Evolutionary conservation across 2,113 vertebrate species (phyloP), one percentile per base, ranked within the genome.

Genomic region (Rissa tridactyla): DNA sequence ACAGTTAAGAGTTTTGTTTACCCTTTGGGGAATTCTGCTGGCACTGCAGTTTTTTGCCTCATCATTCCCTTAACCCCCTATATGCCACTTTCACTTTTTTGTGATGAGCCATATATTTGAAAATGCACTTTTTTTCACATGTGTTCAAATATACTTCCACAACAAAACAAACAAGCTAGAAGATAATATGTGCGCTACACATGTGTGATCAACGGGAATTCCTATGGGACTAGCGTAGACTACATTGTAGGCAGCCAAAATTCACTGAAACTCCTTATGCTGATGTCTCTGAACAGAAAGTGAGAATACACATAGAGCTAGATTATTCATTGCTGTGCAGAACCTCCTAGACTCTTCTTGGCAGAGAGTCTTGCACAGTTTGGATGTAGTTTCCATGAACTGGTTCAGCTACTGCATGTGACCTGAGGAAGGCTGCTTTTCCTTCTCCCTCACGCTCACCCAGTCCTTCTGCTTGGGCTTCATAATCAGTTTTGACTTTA

Each of bases 1-100:
- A 96, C 97, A 96, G 97, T 98, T 98, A 98, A 95, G 97, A 98
- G 97, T 98, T 98, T 98, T 98, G 98, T 98, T 98, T 98, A 98
- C 97, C 96, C 98, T 97, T 97, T 89, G 49, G 98, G 98, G 98
- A 97, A 98, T 98, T 98, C 90, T 96, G 62, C 95, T 98, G 97
- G 97, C 97, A 94, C 92, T 95, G 95, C 94, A 97, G 83, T 91
- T 97, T 97, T 96, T 94, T 95, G 96, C 91, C 92, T 97, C 93
- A 87, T 92, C 87, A 92, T 93, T 95, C 89, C 73, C 40, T 98
- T 98, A 98, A 98, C 98, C 92, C 96, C 38, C 88, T 98, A 32
- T 3, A 69, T 93, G 73, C 95, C 93, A 91, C 36, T 75, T 82
- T 25, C 44, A 23, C 51, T 87, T 38, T 76, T 90, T 86, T 82